Evolutionary conservation across 2,888 invertebrate species (phyloP).

Genomic region (Oscheius sp.): DNA sequence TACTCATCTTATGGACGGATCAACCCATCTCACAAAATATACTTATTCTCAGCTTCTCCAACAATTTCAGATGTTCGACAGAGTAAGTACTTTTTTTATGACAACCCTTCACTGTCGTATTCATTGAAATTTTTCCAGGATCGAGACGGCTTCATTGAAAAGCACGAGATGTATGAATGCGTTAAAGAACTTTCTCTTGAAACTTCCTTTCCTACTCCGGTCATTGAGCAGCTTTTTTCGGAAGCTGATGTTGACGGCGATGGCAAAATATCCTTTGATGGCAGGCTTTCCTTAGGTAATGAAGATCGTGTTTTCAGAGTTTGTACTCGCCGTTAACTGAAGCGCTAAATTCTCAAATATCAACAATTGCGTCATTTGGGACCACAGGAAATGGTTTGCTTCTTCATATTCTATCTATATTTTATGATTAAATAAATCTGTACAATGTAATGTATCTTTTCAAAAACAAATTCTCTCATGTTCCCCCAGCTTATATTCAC

Average conservation of each 20-base stretch:
- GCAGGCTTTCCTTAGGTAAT: constrained; percentile 39
- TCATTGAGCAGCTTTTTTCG: constrained; percentile 68
- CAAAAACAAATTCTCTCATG: no score
- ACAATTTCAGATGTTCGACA: constrained; percentile 71
- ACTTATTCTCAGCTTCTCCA: constrained; percentile 62
- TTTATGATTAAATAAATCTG: not conserved
- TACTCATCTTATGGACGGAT: constrained; percentile 63
- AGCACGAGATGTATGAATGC: constrained; percentile 68
- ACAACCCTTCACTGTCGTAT: not conserved
- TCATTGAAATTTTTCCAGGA: constrained; percentile 53
- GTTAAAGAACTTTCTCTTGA: constrained; percentile 67
- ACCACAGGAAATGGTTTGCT: no score
- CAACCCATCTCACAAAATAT: constrained; percentile 52
- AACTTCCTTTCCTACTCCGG: constrained; percentile 62
- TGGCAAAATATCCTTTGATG: constrained; percentile 71
- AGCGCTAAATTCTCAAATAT: not conserved
- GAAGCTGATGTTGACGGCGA: constrained; percentile 72
- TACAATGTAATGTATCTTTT: not conserved
- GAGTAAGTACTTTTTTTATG: constrained; percentile 43
- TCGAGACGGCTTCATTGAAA: constrained; percentile 71
- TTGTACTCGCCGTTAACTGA: constrained; percentile 70
- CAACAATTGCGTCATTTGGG: no score
- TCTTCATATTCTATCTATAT: no score
- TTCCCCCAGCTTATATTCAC: no score
- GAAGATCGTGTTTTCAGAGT: constrained; percentile 57